Evolutionary conservation across 2,113 vertebrate species (phyloP), one percentile per base, ranked within the genome.

Genomic region (Pluvialis apricaria): DNA sequence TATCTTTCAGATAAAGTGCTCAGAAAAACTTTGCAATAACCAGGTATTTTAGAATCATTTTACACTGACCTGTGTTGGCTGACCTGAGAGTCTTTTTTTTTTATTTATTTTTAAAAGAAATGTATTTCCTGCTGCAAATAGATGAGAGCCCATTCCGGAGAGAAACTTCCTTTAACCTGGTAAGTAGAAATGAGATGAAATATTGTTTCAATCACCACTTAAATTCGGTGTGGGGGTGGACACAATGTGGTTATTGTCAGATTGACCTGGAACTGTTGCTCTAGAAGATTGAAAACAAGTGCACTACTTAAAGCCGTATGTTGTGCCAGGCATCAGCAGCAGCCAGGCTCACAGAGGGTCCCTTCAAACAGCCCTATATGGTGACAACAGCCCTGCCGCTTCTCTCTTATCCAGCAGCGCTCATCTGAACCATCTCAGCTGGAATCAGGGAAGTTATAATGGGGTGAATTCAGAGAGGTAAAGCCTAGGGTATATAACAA

Each of bases 161-260:
- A 78, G 64, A 88, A 90, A 91, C 52, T 82, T 96, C 73, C 49
- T 92, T 91, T 94, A 95, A 88, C 64, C 64, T 83, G 32, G 60
- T 89, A 88, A 92, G 92, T 70, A 87, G 73, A 96, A 94, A 84
- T 84, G 34, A 81, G 69, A 86, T 88, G 71, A 94, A 44, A 83
- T 92, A 95, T 77, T 92, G 92, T 94, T 97, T 93, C 97, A 97
- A 38, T 95, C 66, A 92, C 49, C 52, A n/a, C 77, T 93, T 94
- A 83, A 92, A 91, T 13, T 87, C 5, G 1, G 86, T 86, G 77
- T 64, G 76, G 60, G 34, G 71, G 32, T 81, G 83, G 76, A 57
- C 72, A 93, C 51, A 52, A 44, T 58, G 28, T 22, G 2, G 51
- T 82, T 92, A 61, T 68, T 88, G 86, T 62, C 87, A 92, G 29